Percentiles rank a stretch among this genome's conserved stretches.
These are phyloP conservation scores for Anas georgica DNA, from an alignment of 2,797 vertebrate species.

Conservation along the genomic window DNA sequence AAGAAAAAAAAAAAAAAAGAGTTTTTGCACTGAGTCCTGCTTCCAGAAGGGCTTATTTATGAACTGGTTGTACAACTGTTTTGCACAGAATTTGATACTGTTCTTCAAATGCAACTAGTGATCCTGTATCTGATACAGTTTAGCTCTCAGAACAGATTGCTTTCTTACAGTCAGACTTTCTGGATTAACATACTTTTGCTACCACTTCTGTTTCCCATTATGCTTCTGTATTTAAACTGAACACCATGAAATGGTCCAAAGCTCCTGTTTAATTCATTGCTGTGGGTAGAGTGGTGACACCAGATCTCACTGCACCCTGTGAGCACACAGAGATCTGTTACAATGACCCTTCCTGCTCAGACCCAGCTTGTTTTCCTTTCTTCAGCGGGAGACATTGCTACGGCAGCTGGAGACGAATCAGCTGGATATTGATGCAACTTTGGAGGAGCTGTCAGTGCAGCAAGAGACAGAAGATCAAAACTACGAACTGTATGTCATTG, in stretches of 20 bases:
- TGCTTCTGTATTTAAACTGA: neutral
- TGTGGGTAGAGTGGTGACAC: neutral
- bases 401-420: constrained; percentile 98
- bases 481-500: constrained; percentile 89
- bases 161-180: neutral
- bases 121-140: neutral
- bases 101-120: neutral
- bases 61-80: neutral
- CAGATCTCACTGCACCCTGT: neutral
- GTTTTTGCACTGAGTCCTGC: neutral
- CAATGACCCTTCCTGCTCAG: neutral
- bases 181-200: neutral
- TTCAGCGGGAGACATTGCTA: constrained; percentile 92
- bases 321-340: neutral
- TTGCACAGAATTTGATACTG: neutral
- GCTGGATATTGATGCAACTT: constrained; percentile 94
- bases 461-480: constrained; percentile 99
- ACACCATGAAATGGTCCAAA: neutral
- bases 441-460: constrained; percentile 96
- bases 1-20: neutral
- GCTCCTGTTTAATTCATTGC: neutral
- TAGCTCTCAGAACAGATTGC: neutral
- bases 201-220: neutral
- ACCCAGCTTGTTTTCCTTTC: constrained; percentile 3
- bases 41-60: neutral